Evolutionary conservation across 1,140 invertebrate species (phyloP).

Genomic region (Tribolium castaneum): DNA sequence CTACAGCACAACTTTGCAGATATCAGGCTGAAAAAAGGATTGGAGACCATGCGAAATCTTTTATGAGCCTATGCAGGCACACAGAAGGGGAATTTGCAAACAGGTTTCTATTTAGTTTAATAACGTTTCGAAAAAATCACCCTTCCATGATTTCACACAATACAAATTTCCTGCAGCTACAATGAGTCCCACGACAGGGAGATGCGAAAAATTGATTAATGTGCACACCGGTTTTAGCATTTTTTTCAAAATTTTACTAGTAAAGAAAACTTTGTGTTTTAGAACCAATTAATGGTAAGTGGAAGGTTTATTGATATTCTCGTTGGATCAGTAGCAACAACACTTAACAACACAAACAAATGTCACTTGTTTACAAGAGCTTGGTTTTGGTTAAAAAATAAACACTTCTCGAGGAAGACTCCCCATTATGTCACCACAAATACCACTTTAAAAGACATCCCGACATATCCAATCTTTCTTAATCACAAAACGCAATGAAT

Average conservation of each 20-base stretch:
- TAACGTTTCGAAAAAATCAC: neutral
- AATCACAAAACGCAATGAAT: neutral
- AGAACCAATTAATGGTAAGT: too few species aligned
- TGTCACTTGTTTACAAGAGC: neutral
- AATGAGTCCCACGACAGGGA: neutral
- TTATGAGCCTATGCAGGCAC: neutral
- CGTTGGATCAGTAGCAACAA: too few species aligned
- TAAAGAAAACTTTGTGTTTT: too few species aligned
- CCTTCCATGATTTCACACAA: neutral
- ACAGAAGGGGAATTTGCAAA: slow-evolving; percentile 10
- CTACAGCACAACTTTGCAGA: neutral
- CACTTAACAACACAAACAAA: neutral
- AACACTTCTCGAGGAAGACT: neutral
- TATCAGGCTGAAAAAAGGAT: neutral
- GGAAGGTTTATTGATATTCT: too few species aligned
- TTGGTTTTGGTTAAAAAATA: neutral
- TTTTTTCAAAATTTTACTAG: too few species aligned
- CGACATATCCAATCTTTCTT: neutral
- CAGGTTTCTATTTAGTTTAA: slow-evolving; percentile 20
- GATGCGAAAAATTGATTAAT: neutral
- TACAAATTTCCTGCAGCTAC: neutral
- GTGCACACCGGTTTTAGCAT: neutral
- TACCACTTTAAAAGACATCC: too few species aligned
- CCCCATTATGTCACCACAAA: neutral
- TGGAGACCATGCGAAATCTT: slow-evolving; percentile 11